Conservation (phyloP, 2,797 vertebrate species). For the Lagodon rhomboides region DNA sequence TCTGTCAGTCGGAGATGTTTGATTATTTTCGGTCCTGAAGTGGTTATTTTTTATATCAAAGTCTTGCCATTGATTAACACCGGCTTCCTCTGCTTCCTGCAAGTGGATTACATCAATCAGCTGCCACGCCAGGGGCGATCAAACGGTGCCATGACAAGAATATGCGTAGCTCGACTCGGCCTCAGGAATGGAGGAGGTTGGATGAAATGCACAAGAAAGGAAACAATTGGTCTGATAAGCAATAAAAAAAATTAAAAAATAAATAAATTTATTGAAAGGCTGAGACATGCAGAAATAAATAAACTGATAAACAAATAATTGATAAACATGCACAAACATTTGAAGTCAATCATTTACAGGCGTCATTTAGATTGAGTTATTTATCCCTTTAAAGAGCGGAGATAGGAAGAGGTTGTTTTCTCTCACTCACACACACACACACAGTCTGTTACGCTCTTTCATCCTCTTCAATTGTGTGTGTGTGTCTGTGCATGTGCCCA, state of each 20-base stretch:
- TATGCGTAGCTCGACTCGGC: conserved; percentile 7
- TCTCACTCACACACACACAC: conserved; percentile 40
- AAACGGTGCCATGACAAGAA: conserved; percentile 41
- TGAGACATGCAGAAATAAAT: conserved; percentile 11
- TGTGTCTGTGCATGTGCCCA: conserved; percentile 52
- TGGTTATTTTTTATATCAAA: conserved; percentile 52
- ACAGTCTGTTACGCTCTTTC: conserved; percentile 65
- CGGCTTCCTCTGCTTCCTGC: conserved; percentile 44
- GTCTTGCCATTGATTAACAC: conserved; percentile 47
- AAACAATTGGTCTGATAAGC: conserved; percentile 29
- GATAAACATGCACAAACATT: conserved; percentile 29
- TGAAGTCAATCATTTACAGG: conserved; percentile 47
- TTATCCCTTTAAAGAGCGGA: conserved; percentile 50
- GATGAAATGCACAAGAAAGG: conserved; percentile 11
- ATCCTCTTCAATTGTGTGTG: conserved; percentile 65
- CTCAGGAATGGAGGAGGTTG: conserved; percentile 1
- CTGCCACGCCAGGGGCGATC: conserved; percentile 29
- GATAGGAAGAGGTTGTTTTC: conserved; percentile 59
- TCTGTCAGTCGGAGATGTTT: conserved; percentile 32
- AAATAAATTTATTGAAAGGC: conserved; percentile 12
- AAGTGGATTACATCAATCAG: conserved; percentile 66
- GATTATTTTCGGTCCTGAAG: conserved; percentile 51
- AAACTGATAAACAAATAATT: conserved; percentile 16
- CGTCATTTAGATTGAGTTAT: conserved; percentile 70
- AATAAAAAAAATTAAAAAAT: conserved; percentile 21